These are phyloP conservation scores for Peromyscus nudipes DNA, from an alignment of 2,797 vertebrate genomes.

Conservation along the genomic window DNA sequence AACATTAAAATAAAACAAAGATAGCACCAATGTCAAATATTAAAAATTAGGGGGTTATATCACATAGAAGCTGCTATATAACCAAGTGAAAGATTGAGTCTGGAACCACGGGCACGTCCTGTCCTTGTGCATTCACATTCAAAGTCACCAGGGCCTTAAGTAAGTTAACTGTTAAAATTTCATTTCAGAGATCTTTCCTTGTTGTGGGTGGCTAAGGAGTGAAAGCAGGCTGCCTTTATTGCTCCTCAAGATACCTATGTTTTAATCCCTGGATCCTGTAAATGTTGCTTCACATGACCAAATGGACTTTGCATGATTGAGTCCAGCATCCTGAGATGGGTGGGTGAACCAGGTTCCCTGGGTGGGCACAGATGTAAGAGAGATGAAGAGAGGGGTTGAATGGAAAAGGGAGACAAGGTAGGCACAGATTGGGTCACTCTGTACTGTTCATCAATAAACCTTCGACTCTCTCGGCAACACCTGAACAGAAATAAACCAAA, in stretches of 20 bases:
- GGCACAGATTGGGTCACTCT: not conserved
- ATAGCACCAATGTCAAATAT: not conserved
- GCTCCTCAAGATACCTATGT: not conserved
- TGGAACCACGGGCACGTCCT: not conserved
- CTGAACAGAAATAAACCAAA: slow-evolving; percentile 1
- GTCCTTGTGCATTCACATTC: not conserved
- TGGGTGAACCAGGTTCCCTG: not conserved
- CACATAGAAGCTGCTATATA: not conserved
- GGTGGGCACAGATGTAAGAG: not conserved
- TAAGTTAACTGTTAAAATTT: slow-evolving; percentile 37
- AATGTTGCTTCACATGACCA: not conserved
- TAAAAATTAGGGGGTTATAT: not conserved
- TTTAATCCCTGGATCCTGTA: not conserved
- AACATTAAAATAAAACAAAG: not conserved
- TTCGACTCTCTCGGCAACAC: not conserved
- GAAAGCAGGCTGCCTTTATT: not conserved
- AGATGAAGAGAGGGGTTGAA: not conserved
- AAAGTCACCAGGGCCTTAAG: not conserved
- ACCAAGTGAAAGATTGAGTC: slow-evolving; percentile 34
- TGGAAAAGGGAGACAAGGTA: not conserved
- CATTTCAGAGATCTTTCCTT: slow-evolving; percentile 28
- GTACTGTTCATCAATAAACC: too few species aligned
- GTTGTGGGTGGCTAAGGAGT: not conserved
- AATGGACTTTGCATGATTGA: not conserved
- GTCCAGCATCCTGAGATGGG: not conserved